Evolutionary conservation across 2,888 invertebrate genomes (phyloP).

Genomic region (Pandemis cinnamomeana): DNA sequence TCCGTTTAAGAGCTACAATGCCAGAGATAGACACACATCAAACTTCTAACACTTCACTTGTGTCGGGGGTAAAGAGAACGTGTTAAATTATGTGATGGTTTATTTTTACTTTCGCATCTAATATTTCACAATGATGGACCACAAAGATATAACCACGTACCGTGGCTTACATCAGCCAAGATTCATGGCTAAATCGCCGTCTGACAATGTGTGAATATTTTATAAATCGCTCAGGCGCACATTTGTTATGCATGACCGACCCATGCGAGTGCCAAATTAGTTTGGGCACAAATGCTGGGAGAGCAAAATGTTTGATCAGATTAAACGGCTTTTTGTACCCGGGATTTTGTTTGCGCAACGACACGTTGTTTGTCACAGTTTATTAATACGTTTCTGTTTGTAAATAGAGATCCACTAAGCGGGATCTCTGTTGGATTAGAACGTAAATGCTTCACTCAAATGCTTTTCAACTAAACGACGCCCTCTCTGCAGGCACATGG

Average conservation of each 20-base stretch:
- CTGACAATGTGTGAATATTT: conserved; percentile 74
- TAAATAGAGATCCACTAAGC: conserved; percentile 23
- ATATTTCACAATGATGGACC: conserved; percentile 5
- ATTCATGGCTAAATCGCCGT: conserved; percentile 65
- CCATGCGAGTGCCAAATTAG: conserved; percentile 64
- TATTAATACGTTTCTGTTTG: conserved; percentile 39
- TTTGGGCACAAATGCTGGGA: conserved; percentile 53
- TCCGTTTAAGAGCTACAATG: too few relatives aligned
- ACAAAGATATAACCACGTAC: conserved; percentile 1
- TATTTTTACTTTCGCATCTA: not conserved
- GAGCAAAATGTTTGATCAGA: conserved; percentile 54
- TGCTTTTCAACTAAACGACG: conserved; percentile 2
- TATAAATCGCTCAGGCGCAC: conserved; percentile 68
- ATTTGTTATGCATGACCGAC: conserved; percentile 71
- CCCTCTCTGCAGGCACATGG: conserved; percentile 8
- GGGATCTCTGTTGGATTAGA: conserved; percentile 16
- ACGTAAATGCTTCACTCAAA: conserved; percentile 15
- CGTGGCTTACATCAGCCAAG: conserved; percentile 48
- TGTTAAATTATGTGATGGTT: not conserved
- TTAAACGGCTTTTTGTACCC: conserved; percentile 49
- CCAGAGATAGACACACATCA: too few relatives aligned
- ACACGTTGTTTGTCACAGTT: conserved; percentile 39
- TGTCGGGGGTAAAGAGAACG: not conserved
- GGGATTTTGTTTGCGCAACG: conserved; percentile 43
- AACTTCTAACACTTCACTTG: too few relatives aligned